Base-by-base conservation (phyloP, 2,113 vertebrate species). In the Platichthys stellatus region DNA sequence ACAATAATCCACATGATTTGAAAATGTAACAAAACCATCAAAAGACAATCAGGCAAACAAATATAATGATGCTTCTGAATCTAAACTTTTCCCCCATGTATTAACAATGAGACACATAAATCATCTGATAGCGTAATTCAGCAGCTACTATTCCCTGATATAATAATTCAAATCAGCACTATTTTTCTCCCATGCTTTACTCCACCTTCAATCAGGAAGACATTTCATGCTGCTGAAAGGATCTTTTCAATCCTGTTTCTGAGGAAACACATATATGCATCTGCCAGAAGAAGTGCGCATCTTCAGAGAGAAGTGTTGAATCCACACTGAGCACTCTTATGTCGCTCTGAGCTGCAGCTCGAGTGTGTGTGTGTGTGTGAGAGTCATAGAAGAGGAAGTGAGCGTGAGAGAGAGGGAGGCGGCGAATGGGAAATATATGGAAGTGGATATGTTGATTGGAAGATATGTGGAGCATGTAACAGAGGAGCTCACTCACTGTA, bases 311-410 rank as follows among this genome's bases (percentile, higher is more conserved):
- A 24, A 81, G 38, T 54, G 58, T 77, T 64, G 53, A 68, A 63
- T 70, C 65, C 60, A 40, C 69, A 51, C 67, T 15, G 73, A 71
- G 58, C 60, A 47, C 68, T 66, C 53, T 58, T 28, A 14, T 23
- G 4, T 82, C 10, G n/a, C 72, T 69, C 8, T 58, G 59, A 80
- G 35, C 76, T 68, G 65, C 62, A 74, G 69, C 69, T 53, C 23
- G 38, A 80, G 31, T 7, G 31, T 31, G 31, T 31, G 31, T 31
- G 31, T 31, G 31, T 31, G 31, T 31, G 31, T 31, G 31, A 7
- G 31, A 7, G 31, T 31, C 31, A 31, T 31, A 31, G 31, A 31
- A 31, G 31, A 31, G 31, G 31, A 31, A 31, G 31, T 31, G 31
- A 31, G 31, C 31, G 31, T 31, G 5, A 31, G 31, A 31, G 28